Conservation (phyloP, 2,888 invertebrate genomes). For the Vesta saturnalis region DNA sequence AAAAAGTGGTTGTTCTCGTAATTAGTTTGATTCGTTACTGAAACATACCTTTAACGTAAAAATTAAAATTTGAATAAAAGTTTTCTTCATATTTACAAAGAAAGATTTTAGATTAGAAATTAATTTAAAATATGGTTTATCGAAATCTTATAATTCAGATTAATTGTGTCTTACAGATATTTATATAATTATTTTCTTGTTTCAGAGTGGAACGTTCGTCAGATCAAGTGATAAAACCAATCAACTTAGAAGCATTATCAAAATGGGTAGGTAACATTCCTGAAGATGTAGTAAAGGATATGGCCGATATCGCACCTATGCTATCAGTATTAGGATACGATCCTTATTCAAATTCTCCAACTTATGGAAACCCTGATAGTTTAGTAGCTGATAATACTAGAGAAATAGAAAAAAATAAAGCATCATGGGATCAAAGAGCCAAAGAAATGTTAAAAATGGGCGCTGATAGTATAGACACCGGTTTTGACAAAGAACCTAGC, state of each 20-base stretch:
- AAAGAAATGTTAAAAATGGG: slow-evolving; percentile 59
- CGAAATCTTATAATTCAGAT: not conserved
- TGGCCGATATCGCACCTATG: slow-evolving; percentile 96
- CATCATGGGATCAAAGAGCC: slow-evolving; percentile 60
- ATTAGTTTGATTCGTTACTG: too few species aligned
- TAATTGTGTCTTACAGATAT: not conserved
- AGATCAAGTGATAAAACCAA: slow-evolving; percentile 98
- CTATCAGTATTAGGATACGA: slow-evolving; percentile 92
- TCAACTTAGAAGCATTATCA: slow-evolving; percentile 94
- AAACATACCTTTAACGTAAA: too few species aligned
- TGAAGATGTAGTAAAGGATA: slow-evolving; percentile 90
- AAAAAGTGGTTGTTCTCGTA: too few species aligned
- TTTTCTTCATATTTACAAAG: too few species aligned
- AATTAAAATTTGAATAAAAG: too few species aligned
- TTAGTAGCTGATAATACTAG: slow-evolving; percentile 76
- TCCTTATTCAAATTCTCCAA: slow-evolving; percentile 95
- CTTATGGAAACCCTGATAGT: slow-evolving; percentile 87
- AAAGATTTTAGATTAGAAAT: too few species aligned
- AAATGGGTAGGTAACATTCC: slow-evolving; percentile 94
- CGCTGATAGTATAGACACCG: slow-evolving; percentile 46
- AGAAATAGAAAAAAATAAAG: slow-evolving; percentile 48
- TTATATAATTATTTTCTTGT: slow-evolving; percentile 46
- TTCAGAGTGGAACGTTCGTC: slow-evolving; percentile 95
- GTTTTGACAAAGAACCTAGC: slow-evolving; percentile 57
- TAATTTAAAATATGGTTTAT: too few species aligned